Conservation (phyloP, 2,888 invertebrate species). For the Athripsodes cinereus region DNA sequence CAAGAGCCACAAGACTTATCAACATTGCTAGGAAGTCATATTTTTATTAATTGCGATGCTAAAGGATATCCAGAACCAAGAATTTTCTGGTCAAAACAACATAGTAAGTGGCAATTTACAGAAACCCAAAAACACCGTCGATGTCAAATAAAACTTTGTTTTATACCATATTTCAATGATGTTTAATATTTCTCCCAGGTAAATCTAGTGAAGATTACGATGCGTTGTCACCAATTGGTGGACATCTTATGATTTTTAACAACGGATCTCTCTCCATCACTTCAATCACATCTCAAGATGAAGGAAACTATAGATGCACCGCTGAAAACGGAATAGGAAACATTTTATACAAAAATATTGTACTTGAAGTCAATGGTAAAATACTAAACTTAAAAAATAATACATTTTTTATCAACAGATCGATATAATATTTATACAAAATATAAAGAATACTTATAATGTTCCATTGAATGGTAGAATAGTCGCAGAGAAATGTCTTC, state of each 20-base stretch:
- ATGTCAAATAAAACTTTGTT: no score
- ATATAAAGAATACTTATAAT: no score
- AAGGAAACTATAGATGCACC: constrained; percentile 80
- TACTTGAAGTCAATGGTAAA: constrained; percentile 75
- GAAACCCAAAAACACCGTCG: no score
- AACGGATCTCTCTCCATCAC: constrained; percentile 73
- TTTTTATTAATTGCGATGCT: constrained; percentile 70
- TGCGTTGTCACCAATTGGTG: constrained; percentile 42
- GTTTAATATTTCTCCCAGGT: no score
- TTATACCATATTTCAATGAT: no score
- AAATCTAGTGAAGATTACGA: constrained; percentile 56
- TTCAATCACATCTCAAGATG: constrained; percentile 67
- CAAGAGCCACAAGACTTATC: constrained; percentile 68
- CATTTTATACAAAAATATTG: constrained; percentile 73
- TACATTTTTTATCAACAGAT: background rate
- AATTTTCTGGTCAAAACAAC: constrained; percentile 68
- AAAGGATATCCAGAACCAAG: constrained; percentile 72
- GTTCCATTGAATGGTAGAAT: no score
- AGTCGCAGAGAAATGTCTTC: no score
- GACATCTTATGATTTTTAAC: constrained; percentile 43
- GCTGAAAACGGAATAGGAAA: constrained; percentile 80
- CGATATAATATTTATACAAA: background rate
- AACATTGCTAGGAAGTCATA: constrained; percentile 65
- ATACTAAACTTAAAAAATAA: background rate
- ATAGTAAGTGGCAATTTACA: constrained; percentile 56